phyloP scores from a whole-genome alignment of 2,797 vertebrate species.

The Syngnathus acus region DNA sequence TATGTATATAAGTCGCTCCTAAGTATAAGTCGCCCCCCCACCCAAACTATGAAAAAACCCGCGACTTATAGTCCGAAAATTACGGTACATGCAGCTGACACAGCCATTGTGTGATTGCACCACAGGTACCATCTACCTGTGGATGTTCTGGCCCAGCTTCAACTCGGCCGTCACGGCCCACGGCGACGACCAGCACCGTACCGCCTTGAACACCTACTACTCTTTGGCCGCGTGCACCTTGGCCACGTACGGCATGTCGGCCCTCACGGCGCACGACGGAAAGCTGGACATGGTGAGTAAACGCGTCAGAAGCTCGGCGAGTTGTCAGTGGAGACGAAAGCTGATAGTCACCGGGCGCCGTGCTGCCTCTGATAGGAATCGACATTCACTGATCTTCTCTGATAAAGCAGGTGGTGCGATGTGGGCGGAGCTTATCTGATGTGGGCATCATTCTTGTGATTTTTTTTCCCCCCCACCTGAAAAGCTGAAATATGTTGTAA shows the following conservation, averaged over 20 bases:
- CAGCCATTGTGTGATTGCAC: not conserved
- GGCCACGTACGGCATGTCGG: conserved; percentile 71
- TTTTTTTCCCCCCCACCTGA: not conserved
- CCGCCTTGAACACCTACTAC: conserved; percentile 85
- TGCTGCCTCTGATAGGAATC: not conserved
- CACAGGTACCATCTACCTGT: conserved; percentile 84
- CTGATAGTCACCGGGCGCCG: not conserved
- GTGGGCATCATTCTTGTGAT: not conserved
- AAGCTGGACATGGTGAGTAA: conserved; percentile 77
- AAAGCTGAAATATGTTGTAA: not conserved
- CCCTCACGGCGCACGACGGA: conserved; percentile 68
- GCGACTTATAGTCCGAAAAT: no score
- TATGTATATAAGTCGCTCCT: no score
- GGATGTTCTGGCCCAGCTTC: conserved; percentile 97
- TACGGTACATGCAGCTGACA: no score
- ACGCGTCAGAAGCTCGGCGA: not conserved
- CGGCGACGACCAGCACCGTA: conserved; percentile 76
- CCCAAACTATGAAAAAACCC: no score
- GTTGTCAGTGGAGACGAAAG: not conserved
- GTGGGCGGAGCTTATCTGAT: not conserved
- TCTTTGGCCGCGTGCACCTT: conserved; percentile 80
- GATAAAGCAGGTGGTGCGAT: not conserved
- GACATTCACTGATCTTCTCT: not conserved
- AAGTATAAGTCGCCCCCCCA: no score
- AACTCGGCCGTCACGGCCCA: conserved; percentile 71